phyloP scores from a whole-genome alignment of 2,113 vertebrate species.

The Abramis brama region DNA sequence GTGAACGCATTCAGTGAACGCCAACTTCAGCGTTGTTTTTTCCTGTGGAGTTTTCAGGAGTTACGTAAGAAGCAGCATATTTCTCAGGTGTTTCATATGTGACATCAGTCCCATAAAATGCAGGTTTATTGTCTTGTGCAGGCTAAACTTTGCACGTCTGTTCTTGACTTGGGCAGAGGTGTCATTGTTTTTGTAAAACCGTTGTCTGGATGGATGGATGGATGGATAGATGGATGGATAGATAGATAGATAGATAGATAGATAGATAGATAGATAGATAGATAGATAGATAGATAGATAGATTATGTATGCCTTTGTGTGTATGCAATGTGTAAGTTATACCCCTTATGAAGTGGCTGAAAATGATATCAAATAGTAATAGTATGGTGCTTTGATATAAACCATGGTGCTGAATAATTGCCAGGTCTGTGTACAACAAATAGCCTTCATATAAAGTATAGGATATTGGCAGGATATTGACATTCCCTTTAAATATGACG shows the following conservation, averaged over 20 bases:
- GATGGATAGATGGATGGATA: too few species aligned
- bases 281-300: too few species aligned
- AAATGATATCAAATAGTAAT: too few species aligned
- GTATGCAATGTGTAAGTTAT: neutral
- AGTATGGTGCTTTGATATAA: neutral
- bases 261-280: too few species aligned
- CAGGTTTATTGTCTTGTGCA: neutral
- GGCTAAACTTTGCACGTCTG: neutral
- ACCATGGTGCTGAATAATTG: neutral
- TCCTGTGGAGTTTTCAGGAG: neutral
- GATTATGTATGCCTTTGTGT: neutral
- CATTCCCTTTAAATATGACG: neutral
- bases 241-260: too few species aligned
- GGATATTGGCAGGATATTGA: neutral
- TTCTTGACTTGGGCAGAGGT: neutral
- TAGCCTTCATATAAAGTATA: neutral
- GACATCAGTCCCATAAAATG: neutral
- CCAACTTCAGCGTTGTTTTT: neutral
- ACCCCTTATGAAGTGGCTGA: neutral
- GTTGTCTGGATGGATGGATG: neutral
- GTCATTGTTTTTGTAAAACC: neutral
- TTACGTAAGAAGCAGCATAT: constrained; percentile 16
- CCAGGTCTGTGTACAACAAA: neutral
- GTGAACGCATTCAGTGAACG: constrained; percentile 16
- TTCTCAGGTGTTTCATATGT: constrained; percentile 22